These are phyloP conservation scores for Callosobruchus maculatus DNA, from an alignment of 2,888 invertebrate genomes.

Conservation along the genomic window DNA sequence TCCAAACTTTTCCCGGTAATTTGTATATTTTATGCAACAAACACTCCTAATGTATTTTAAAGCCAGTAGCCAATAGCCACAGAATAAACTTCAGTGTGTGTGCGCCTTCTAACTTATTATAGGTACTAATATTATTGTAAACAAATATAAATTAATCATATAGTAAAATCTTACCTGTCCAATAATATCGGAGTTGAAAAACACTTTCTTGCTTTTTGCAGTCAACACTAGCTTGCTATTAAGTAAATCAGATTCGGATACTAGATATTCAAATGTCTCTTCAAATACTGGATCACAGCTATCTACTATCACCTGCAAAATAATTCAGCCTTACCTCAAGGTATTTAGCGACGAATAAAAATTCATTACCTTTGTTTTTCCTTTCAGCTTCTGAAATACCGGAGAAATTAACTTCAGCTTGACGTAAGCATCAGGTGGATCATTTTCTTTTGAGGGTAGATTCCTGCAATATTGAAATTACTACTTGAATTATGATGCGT, in stretches of 20 bases:
- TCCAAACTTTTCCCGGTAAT: too few relatives aligned
- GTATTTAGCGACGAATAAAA: neutral
- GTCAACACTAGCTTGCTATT: constrained; percentile 72
- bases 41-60: too few relatives aligned
- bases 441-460: constrained; percentile 73
- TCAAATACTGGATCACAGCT: constrained; percentile 85
- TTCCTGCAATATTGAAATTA: constrained; percentile 54
- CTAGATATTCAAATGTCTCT: constrained; percentile 81
- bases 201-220: constrained; percentile 77
- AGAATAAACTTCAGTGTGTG: too few relatives aligned
- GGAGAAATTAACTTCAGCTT: constrained; percentile 78
- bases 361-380: constrained; percentile 30
- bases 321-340: neutral
- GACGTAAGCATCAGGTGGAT: constrained; percentile 86
- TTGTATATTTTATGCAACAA: too few relatives aligned
- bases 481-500: too few relatives aligned
- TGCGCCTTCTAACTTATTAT: too few relatives aligned
- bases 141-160: too few relatives aligned
- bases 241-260: constrained; percentile 72
- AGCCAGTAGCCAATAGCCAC: too few relatives aligned
- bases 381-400: constrained; percentile 67
- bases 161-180: constrained; percentile 37
- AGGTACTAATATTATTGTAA: too few relatives aligned
- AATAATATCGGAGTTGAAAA: constrained; percentile 64
- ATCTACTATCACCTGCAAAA: constrained; percentile 65